Evolutionary conservation across 2,797 vertebrate species (phyloP).

Genomic region (Acanthurus lineatus): DNA sequence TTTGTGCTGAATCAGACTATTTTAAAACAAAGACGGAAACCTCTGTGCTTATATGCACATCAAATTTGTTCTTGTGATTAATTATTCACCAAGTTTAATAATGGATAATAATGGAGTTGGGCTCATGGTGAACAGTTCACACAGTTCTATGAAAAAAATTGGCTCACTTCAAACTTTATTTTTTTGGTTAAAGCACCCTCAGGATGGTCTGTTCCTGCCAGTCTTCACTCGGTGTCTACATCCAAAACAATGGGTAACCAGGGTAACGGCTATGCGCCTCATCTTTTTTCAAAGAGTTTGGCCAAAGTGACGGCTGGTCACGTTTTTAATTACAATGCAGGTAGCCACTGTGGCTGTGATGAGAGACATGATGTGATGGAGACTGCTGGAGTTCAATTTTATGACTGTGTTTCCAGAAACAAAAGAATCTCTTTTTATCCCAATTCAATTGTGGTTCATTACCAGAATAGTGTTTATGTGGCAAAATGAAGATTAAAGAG

Average conservation of each 20-base stretch:
- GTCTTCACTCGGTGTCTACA: not conserved
- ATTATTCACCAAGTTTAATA: not conserved
- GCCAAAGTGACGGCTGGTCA: not conserved
- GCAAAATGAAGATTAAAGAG: not conserved
- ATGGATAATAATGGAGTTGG: not conserved
- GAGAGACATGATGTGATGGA: not conserved
- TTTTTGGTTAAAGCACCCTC: not conserved
- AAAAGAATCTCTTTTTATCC: not conserved
- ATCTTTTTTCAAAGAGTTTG: not conserved
- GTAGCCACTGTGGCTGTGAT: not conserved
- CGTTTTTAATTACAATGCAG: slow-evolving; percentile 5
- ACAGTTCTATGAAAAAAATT: not conserved
- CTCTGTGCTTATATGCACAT: not conserved
- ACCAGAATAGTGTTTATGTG: not conserved
- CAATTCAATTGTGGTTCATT: slow-evolving; percentile 4
- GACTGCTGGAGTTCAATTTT: not conserved
- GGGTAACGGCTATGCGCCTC: not conserved
- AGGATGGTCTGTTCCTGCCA: not conserved
- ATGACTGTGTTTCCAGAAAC: not conserved
- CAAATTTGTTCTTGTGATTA: not conserved
- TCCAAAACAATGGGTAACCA: not conserved
- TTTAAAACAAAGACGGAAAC: not conserved
- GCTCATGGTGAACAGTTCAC: not conserved
- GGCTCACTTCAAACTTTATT: not conserved
- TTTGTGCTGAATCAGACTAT: not conserved